These are phyloP conservation scores for Orthonychiurus folsomi DNA, from an alignment of 2,888 invertebrate genomes.

Conservation along the genomic window DNA sequence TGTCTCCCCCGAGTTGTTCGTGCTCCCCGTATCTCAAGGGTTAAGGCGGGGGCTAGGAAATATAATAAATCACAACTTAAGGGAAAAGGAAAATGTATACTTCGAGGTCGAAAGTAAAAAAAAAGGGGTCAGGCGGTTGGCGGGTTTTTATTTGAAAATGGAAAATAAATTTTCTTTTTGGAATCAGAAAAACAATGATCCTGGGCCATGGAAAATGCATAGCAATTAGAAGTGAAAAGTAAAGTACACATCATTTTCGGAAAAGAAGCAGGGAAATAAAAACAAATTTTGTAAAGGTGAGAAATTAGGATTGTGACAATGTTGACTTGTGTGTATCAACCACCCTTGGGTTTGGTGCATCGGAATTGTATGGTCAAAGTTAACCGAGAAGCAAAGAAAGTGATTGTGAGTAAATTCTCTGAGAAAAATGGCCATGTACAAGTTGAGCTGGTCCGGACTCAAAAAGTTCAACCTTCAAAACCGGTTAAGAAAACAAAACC, in stretches of 20 bases:
- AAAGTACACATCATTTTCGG: not conserved
- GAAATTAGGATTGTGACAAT: slow-evolving; percentile 43
- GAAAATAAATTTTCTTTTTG: not conserved
- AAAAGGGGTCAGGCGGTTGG: not conserved
- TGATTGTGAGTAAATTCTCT: slow-evolving; percentile 36
- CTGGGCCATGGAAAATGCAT: no score
- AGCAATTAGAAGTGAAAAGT: no score
- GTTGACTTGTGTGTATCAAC: slow-evolving; percentile 61
- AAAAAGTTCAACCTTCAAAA: not conserved
- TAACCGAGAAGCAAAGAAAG: slow-evolving; percentile 36
- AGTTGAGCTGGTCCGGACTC: slow-evolving; percentile 29
- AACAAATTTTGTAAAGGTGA: not conserved
- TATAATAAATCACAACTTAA: slow-evolving; percentile 8
- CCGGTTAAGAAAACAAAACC: not conserved
- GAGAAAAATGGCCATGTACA: slow-evolving; percentile 35
- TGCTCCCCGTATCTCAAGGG: not conserved
- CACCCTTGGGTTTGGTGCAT: slow-evolving; percentile 48
- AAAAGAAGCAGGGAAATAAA: not conserved
- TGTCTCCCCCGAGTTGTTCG: not conserved
- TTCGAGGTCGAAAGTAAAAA: not conserved
- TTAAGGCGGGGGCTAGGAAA: not conserved
- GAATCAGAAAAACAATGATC: no score
- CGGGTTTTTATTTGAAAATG: not conserved
- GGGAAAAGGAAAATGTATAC: not conserved
- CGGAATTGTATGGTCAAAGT: slow-evolving; percentile 36